These are phyloP conservation scores for Lingula anatina DNA, from an alignment of 2,888 invertebrate genomes.

Conservation along the genomic window DNA sequence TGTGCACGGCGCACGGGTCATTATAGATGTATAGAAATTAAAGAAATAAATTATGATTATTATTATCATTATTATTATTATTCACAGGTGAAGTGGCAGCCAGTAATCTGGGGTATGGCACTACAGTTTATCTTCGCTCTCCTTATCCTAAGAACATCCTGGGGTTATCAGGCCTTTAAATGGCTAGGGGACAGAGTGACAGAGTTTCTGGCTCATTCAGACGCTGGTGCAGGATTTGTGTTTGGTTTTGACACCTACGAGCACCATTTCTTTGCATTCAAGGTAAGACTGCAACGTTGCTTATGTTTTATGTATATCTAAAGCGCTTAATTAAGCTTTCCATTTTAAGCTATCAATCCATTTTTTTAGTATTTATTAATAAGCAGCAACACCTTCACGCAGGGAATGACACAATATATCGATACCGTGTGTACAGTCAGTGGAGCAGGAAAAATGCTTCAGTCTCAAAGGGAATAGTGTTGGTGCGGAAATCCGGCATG, in stretches of 20 bases:
- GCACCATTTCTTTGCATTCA: slow-evolving; percentile 74
- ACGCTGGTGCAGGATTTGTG: slow-evolving; percentile 77
- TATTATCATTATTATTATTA: neutral
- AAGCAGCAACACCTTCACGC: too few relatives aligned
- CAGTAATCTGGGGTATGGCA: slow-evolving; percentile 72
- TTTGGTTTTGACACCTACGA: slow-evolving; percentile 60
- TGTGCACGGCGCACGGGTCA: neutral
- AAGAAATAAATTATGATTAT: neutral
- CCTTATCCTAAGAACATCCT: slow-evolving; percentile 36
- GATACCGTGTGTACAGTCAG: too few relatives aligned
- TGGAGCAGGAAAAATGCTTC: too few relatives aligned
- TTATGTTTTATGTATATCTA: too few relatives aligned
- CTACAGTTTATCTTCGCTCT: slow-evolving; percentile 71
- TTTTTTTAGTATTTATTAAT: too few relatives aligned
- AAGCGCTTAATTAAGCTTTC: too few relatives aligned
- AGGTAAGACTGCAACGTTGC: slow-evolving; percentile 63
- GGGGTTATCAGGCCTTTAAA: slow-evolving; percentile 61
- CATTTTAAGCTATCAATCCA: too few relatives aligned
- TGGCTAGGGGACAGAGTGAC: slow-evolving; percentile 69
- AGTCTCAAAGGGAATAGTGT: too few relatives aligned
- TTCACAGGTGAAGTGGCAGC: slow-evolving; percentile 62
- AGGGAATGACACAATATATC: too few relatives aligned
- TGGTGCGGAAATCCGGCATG: too few relatives aligned
- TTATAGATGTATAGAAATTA: too few relatives aligned
- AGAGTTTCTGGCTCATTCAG: slow-evolving; percentile 73